These are phyloP conservation scores for Diuraphis noxia DNA, from an alignment of 1,140 invertebrate species.

Conservation along the genomic window DNA sequence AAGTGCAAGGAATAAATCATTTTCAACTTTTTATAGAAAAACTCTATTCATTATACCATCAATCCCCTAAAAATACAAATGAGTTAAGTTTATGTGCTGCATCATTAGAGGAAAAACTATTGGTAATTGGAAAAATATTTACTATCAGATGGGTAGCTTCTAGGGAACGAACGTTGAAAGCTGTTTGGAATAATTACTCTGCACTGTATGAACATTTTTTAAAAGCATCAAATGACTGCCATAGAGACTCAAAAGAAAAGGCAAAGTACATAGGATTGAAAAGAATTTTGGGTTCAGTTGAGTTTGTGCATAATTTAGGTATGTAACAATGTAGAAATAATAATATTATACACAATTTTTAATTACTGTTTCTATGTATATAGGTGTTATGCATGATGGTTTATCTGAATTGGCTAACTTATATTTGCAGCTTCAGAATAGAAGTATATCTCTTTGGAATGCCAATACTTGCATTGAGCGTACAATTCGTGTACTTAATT, in stretches of 20 bases:
- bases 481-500: too few species aligned
- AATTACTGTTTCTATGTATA: too few species aligned
- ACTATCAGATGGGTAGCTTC: neutral
- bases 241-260: neutral
- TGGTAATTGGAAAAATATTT: neutral
- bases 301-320: too few species aligned
- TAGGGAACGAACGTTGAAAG: neutral
- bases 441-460: too few species aligned
- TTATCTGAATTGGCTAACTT: too few species aligned
- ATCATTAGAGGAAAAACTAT: neutral
- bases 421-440: too few species aligned
- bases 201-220: neutral
- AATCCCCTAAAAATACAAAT: neutral
- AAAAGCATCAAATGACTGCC: neutral
- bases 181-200: neutral
- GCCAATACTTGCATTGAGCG: too few species aligned
- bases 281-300: neutral
- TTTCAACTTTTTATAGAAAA: conserved; percentile 21
- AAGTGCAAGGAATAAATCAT: neutral
- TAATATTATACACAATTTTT: too few species aligned
- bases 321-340: too few species aligned
- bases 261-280: neutral
- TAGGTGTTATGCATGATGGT: too few species aligned
- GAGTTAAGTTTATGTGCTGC: neutral
- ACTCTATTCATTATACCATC: neutral